phyloP scores from a whole-genome alignment of 2,888 invertebrate genomes.

The Cylindroiulus punctatus region DNA sequence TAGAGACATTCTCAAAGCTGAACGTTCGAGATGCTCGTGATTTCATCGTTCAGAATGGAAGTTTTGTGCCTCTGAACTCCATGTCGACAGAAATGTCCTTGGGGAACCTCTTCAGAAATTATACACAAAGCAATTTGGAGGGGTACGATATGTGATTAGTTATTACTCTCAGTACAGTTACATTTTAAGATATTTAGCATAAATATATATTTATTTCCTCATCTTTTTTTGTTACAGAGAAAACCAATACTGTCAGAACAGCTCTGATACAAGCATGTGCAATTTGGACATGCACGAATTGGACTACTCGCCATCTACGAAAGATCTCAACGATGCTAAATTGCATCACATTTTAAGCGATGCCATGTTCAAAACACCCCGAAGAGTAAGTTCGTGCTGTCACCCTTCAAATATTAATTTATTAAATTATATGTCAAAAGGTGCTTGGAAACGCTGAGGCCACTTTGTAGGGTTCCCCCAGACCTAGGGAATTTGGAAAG shows the following conservation, averaged over 20 bases:
- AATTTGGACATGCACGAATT: slow-evolving; percentile 91
- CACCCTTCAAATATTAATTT: too few relatives aligned
- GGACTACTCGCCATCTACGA: slow-evolving; percentile 90
- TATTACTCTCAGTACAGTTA: too few relatives aligned
- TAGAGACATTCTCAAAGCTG: slow-evolving; percentile 92
- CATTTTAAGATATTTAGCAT: background rate
- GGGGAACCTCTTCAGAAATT: slow-evolving; percentile 90
- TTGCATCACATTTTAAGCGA: slow-evolving; percentile 84
- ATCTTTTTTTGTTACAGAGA: background rate
- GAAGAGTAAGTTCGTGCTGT: slow-evolving; percentile 65
- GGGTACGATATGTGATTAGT: background rate
- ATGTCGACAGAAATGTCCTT: slow-evolving; percentile 77
- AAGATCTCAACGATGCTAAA: slow-evolving; percentile 91
- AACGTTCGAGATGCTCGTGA: slow-evolving; percentile 95
- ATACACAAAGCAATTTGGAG: slow-evolving; percentile 69
- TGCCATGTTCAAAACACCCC: slow-evolving; percentile 75
- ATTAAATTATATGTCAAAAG: too few relatives aligned
- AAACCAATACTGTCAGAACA: slow-evolving; percentile 32
- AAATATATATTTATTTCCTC: background rate
- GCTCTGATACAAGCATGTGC: slow-evolving; percentile 15
- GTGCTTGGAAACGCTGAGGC: too few relatives aligned
- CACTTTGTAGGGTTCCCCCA: too few relatives aligned
- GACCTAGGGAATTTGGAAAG: too few relatives aligned
- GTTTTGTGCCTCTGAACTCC: slow-evolving; percentile 72
- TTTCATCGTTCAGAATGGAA: slow-evolving; percentile 87